Conservation (phyloP, 2,888 invertebrate species). For the Drosophila parthenogenetica region DNA sequence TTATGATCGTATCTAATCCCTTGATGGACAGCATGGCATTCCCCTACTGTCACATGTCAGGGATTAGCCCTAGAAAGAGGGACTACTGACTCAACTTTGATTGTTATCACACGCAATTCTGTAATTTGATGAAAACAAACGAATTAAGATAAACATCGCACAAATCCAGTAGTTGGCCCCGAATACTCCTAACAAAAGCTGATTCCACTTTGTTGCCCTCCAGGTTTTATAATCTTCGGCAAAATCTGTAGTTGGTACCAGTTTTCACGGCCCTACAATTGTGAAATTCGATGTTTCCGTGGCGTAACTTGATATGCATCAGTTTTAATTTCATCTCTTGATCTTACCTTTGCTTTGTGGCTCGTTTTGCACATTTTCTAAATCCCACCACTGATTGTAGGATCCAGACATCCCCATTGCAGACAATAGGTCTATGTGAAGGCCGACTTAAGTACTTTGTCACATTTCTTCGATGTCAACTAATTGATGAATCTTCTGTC, state of each 20-base stretch:
- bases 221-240: constrained; percentile 38
- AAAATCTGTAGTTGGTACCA: constrained; percentile 29
- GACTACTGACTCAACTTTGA: constrained; percentile 64
- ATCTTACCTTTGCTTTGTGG: constrained; percentile 22
- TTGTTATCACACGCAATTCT: constrained; percentile 84
- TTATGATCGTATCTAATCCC: constrained; percentile 79
- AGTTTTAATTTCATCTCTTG: constrained; percentile 2
- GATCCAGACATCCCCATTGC: neutral
- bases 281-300: constrained; percentile 51
- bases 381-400: constrained; percentile 35
- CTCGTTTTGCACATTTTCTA: constrained; percentile 36
- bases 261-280: constrained; percentile 46
- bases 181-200: constrained; percentile 29
- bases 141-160: constrained; percentile 80
- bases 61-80: constrained; percentile 65
- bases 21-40: constrained; percentile 80
- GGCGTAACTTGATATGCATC: constrained; percentile 55
- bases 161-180: constrained; percentile 63
- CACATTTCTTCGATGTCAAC: constrained; percentile 24
- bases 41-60: constrained; percentile 63
- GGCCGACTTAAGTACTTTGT: constrained; percentile 25
- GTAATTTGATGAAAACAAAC: constrained; percentile 84
- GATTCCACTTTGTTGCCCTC: constrained; percentile 4
- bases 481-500: constrained; percentile 47
- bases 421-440: neutral